These are phyloP conservation scores for Pteronotus mesoamericanus DNA, from an alignment of 2,797 vertebrate species.

Conservation along the genomic window DNA sequence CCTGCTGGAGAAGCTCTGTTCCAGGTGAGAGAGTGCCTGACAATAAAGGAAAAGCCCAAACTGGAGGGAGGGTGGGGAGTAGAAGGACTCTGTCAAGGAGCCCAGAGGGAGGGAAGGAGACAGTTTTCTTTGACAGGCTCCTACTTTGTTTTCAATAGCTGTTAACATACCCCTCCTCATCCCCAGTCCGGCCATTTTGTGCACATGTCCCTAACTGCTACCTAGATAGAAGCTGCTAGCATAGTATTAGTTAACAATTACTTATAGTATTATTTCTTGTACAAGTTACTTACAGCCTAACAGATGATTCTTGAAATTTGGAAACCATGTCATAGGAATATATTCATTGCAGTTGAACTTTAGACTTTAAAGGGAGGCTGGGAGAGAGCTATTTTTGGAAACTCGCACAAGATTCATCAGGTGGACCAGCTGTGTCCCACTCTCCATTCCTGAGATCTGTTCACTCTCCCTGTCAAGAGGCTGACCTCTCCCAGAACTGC, in stretches of 20 bases:
- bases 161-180: background rate
- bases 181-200: background rate
- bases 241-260: background rate
- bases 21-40: background rate
- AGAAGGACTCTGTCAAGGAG: background rate
- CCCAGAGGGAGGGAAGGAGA: background rate
- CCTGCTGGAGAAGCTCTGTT: background rate
- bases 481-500: background rate
- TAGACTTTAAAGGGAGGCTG: background rate
- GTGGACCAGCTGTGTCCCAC: background rate
- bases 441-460: background rate
- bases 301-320: background rate
- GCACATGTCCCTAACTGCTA: background rate
- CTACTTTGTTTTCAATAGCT: background rate
- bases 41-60: background rate
- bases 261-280: background rate
- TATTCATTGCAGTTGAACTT: background rate
- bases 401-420: constrained; percentile 11
- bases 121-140: background rate
- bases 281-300: background rate
- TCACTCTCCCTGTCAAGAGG: background rate
- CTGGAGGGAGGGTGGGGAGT: background rate
- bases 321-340: background rate
- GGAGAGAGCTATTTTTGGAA: constrained; percentile 41
- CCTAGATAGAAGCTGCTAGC: background rate